Base-by-base conservation (phyloP, 2,797 vertebrate genomes). In the Scomberomorus guttatus region DNA sequence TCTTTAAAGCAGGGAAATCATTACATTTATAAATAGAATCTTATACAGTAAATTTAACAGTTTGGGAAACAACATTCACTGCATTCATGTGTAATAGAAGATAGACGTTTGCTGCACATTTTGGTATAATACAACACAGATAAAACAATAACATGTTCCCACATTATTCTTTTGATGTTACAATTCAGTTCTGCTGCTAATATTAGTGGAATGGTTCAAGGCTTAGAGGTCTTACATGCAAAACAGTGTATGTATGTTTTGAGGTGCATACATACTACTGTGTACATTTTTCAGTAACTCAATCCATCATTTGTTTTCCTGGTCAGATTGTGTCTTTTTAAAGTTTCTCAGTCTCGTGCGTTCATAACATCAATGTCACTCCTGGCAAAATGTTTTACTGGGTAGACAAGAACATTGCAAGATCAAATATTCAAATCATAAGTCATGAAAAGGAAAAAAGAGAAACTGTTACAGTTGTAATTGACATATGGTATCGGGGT, bases 401-500 rank as follows among this genome's bases (percentile, higher is more conserved):
- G 15, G 67, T 10, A 77, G 37, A 74, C n/a, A 62, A 73, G 18
- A 70, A 72, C 22, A 79, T 17, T 57, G 29, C 37, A 81, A 50
- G 18, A 24, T 59, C 55, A 42, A 27, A 62, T 61, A 60, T 22
- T 6, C 11, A 75, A 52, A 69, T 77, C 20, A 73, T 24, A 59
- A 50, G 6, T 73, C 42, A 83, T 52, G 57, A 55, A 79, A 80
- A 61, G 34, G 22, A 75, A 68, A 55, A 55, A 64, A 77, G 17
- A 64, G 20, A 83, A 75, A 42, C 39, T 15, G 48, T 72, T 67
- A 78, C 14, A 84, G 73, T 55, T 63, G 62, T n/a, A 75, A 73
- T 4, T 72, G 78, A 89, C 72, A 87, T 44, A 77, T 87, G 77
- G 73, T 82, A 77, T 85, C 1, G 6, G 79, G 76, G 59, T 4